Evolutionary conservation across 2,888 invertebrate species (phyloP), one percentile per base, ranked within the genome.

Genomic region (Philaethria dido): DNA sequence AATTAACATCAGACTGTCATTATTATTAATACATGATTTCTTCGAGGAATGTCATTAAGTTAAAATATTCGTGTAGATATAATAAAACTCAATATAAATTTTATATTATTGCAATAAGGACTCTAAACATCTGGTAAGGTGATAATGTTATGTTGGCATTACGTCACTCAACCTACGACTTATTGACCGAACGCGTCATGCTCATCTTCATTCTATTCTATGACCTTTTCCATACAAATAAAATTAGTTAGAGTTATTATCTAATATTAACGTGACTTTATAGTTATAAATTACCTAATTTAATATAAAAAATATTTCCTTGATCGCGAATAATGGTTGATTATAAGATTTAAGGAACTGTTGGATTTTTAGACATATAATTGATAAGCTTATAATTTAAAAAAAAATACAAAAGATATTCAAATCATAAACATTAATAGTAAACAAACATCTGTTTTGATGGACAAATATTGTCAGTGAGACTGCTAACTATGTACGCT

Each of bases 91-190:
- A 50, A 52, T 29, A n/a, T 47, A 4, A 57, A 22, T 42, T 22
- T 42, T 57, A 39, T 42, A n/a, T 22, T n/a, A 39, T 20, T 14
- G 55, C 36, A 33, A 55, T 22, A 55, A 55, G 39, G 22, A 18
- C 20, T 36, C 1, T 3, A 39, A 57, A 57, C 20, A 22, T 25
- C 39, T 39, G 22, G 9, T 14, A 60, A 55, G 63, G 54, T 61
- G 65, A 54, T 64, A 62, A 61, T 66, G 61, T 70, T 66, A 69
- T 64, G 65, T 63, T 62, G 66, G 29, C 45, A 66, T 75, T 72
- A 72, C 71, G 68, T 75, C 48, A 72, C 69, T 64, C 79, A 80
- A 83, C 79, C 81, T 81, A 75, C 71, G 79, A 75, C 78, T 72
- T 78, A 66, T 70, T 70, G 71, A 73, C 69, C 71, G 69, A 73